Evolutionary conservation across 1,140 invertebrate genomes (phyloP), one percentile per base, ranked within the genome.

Genomic region (Ptiloglossa arizonensis): DNA sequence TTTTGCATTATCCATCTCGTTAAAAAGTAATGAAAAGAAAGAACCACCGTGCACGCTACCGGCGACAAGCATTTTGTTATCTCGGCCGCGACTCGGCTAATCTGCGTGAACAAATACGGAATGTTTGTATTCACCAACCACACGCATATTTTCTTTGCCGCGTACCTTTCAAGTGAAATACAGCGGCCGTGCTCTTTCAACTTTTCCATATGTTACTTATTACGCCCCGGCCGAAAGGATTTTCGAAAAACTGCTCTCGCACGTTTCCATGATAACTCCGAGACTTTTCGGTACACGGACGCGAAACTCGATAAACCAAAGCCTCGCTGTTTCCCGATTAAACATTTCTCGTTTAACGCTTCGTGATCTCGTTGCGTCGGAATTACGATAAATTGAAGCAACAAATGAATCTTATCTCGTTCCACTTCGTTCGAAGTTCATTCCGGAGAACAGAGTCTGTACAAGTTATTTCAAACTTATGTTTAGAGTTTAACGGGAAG

Each of bases 401-500:
- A 35, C 38, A 74, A 74, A 74, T 66, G 54, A 74, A 66, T 74
- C 71, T 66, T 44, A 41, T 66, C 60, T 24, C 29, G 44, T 38
- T 50, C 29, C 57, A 38, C 24, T 22, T 27, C 24, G 24, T 24
- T 15, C 60, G 0, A 15, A 56, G 71, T 74, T 74, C 66, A 74
- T 74, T 66, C 32, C 15, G 3, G 15, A 44, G 38, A 56, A 74
- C 32, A 35, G 64, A 44, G 50, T 66, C 54, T 69, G 44, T 41
- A 59, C 41, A 50, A 76, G 54, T 76, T 76, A 54, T 76, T 76
- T 69, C 38, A 60, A 76, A 76, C 73, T 76, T 76, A 67, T 60
- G 64, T 76, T 69, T 74, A 66, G 50, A 74, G 71, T 74, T 74
- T 68, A 67, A 69, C 38, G 44, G 64, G 54, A 69, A 76, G 52